Base-by-base conservation (phyloP, 2,888 invertebrate genomes). In the Stenotaenia linearis region DNA sequence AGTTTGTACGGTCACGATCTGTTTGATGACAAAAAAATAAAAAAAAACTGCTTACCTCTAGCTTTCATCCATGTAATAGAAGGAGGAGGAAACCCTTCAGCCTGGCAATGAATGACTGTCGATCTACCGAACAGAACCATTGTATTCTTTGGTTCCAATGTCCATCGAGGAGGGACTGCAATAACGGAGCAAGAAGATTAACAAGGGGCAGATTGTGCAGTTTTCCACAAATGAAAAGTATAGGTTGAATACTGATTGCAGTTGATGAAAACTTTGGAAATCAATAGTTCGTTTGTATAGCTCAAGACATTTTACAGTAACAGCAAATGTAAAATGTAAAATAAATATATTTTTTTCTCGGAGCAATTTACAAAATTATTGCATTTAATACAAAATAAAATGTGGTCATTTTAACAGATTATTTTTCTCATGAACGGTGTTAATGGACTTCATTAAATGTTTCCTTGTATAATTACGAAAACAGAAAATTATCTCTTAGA, bases 1-100 rank as follows among this genome's bases (percentile, higher is more conserved):
- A 32, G 9, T 32, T 32, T 9, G 4, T 9, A 32, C 9, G 32
- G 32, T 32, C 32, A 9, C 32, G 4, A 9, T 4, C 5, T 32
- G 4, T 32, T 32, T 32, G 9, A 3, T 18, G 15, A 7, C 4
- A 50, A 50, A n/a, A 1, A 69, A 28, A 28, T 28, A 25, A 28
- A 69, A 69, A 28, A 28, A 69, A 69, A 4, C 15, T 21, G 18
- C 50, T 79, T 79, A 81, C 80, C 80, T 56, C 37, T 21, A 7
- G 81, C 80, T 77, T 80, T 80, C 83, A 92, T 92, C 96, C 97
- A 97, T 10, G 92, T 93, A 79, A 96, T 92, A 9, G 89, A 89
- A 3, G 96, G 96, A 81, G 92, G 92, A 0, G 97, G 97, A 86
- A 96, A 96, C 1, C 97, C 97, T 81, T 95, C 93, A 0, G 96